Conservation (phyloP, 2,113 vertebrate genomes). For the Orthonyx spaldingii region DNA sequence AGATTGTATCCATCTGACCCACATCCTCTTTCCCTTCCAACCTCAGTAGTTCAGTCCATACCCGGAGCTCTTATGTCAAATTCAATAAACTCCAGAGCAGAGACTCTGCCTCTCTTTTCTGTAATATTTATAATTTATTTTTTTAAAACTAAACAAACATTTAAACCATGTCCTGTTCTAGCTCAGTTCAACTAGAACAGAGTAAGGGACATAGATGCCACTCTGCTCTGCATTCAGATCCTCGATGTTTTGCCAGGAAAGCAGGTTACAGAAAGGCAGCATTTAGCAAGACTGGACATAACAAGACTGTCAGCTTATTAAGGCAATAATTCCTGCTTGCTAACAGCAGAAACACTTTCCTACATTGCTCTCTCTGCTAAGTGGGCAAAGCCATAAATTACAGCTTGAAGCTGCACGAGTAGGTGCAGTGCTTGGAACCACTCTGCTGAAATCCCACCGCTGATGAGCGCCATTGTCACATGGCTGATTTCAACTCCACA, state of each 20-base stretch:
- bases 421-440: not conserved
- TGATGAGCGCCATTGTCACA: not conserved
- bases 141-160: not conserved
- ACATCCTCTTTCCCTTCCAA: not conserved
- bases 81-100: not conserved
- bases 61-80: not conserved
- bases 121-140: too few relatives aligned
- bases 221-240: not conserved
- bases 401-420: not conserved
- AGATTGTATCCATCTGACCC: not conserved
- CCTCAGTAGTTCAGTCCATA: fast-evolving
- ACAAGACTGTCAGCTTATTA: not conserved
- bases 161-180: not conserved
- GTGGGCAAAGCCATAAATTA: not conserved
- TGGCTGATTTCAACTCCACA: not conserved
- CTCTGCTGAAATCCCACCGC: not conserved
- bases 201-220: not conserved
- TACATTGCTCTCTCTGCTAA: not conserved
- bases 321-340: not conserved
- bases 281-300: not conserved
- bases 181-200: not conserved
- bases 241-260: not conserved
- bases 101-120: not conserved
- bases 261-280: constrained; percentile 4
- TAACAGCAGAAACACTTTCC: not conserved